Evolutionary conservation across 2,113 vertebrate genomes (phyloP), one percentile per base, ranked within the genome.

Genomic region (Podocnemis expansa): DNA sequence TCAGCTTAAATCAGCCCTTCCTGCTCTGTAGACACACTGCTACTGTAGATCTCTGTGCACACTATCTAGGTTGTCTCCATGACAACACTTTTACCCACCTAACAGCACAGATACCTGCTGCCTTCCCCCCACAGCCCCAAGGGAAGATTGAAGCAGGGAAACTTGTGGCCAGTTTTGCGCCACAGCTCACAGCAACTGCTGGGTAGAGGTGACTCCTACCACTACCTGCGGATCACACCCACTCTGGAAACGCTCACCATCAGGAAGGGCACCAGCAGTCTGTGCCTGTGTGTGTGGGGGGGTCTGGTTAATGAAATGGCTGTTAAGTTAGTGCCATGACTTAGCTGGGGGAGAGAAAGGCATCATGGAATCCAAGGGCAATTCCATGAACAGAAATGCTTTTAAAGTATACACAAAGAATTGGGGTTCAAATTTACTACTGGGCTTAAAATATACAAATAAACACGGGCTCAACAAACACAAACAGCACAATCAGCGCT

Each of bases 31-130:
- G 25, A 29, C 78, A 38, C 56, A 47, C n/a, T 31, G 29, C 49
- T 78, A 73, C 70, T 41, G 45, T 70, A 58, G 49, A 58, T 45
- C 67, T 89, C n/a, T 34, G 31, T 17, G 6, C 21, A 58, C 56
- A 43, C 70, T 41, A 86, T 85, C 38, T 82, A 88, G 70, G 82
- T 89, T 89, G 88, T 82, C 86, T 82, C 86, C 52, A 82, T 27
- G 82, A 82, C 70, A 94, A 89, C 58, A 29, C 63, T 88, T 84
- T 80, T 84, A 1, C 21, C 67, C 43, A 55, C 75, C 29, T 56
- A 49, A 22, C 51, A n/a, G 25, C 51, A 55, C 22, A 78, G 63
- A 13, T 67, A 38, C 25, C 22, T 10, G 38, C 22, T 90, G 24
- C n/a, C 80, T n/a, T 56, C 38, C 85, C n/a, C 51, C 19, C 70